These are phyloP conservation scores for Zaprionus ghesquierei DNA, from an alignment of 1,140 invertebrate genomes.

Conservation along the genomic window DNA sequence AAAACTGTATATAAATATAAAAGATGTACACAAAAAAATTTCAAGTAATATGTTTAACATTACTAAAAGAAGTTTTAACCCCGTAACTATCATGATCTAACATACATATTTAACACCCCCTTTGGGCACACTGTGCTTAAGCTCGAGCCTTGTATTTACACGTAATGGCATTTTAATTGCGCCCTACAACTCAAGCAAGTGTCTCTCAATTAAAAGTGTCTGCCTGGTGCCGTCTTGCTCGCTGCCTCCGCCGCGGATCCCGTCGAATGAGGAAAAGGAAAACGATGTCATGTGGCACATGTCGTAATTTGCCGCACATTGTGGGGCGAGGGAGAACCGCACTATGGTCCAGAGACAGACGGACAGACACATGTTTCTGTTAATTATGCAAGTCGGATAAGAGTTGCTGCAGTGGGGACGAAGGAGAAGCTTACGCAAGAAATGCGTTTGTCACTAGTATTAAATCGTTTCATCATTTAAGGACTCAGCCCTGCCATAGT, in stretches of 20 bases:
- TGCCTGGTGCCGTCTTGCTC: conserved; percentile 55
- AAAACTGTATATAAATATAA: neutral
- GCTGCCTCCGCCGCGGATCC: neutral
- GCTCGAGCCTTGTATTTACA: conserved; percentile 52
- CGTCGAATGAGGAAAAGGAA: conserved; percentile 24
- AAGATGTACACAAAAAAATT: neutral
- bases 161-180: conserved; percentile 80
- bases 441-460: conserved; percentile 15
- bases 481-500: neutral
- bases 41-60: neutral
- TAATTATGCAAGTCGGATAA: conserved; percentile 69
- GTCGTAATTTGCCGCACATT: conserved; percentile 68
- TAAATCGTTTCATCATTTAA: conserved; percentile 21
- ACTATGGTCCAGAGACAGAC: conserved; percentile 6
- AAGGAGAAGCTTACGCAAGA: neutral
- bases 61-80: neutral
- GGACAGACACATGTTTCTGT: conserved; percentile 48
- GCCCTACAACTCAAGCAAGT: conserved; percentile 67
- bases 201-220: conserved; percentile 79
- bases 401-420: conserved; percentile 5
- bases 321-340: conserved; percentile 9
- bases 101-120: neutral
- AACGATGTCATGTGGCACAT: conserved; percentile 60
- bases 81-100: neutral
- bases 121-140: conserved; percentile 17